phyloP scores from a whole-genome alignment of 2,888 invertebrate genomes.

The Shargacucullia verbasci region DNA sequence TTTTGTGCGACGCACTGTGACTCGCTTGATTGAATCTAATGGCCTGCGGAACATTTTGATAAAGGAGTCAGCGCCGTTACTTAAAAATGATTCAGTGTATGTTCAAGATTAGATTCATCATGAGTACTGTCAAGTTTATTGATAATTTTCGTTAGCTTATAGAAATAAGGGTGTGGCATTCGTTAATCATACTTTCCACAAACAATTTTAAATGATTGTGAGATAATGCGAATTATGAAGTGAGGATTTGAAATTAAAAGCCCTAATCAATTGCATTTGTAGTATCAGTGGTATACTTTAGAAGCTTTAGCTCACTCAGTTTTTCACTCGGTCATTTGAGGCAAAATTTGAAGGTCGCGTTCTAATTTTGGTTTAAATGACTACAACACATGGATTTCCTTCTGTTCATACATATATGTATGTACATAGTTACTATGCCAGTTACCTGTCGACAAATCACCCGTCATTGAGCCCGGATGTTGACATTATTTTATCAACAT shows the following conservation, averaged over 20 bases:
- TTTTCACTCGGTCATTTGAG: too few relatives aligned
- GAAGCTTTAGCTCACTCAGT: too few relatives aligned
- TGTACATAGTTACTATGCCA: too few relatives aligned
- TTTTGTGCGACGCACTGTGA: conserved; percentile 55
- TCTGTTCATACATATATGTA: too few relatives aligned
- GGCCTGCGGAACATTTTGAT: conserved; percentile 44
- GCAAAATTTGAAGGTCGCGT: too few relatives aligned
- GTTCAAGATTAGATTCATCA: conserved; percentile 32
- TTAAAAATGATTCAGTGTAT: conserved; percentile 15
- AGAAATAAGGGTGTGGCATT: conserved; percentile 24
- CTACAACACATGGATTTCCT: too few relatives aligned
- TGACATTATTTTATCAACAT: too few relatives aligned
- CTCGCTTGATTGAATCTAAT: conserved; percentile 55
- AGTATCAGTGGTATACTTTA: too few relatives aligned
- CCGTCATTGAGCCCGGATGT: too few relatives aligned
- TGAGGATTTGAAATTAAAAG: background rate
- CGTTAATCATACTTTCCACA: conserved; percentile 21
- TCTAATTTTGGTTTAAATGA: too few relatives aligned
- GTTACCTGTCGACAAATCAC: too few relatives aligned
- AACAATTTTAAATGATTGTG: conserved; percentile 1
- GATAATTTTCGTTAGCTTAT: conserved; percentile 22
- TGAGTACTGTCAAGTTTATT: conserved; percentile 15
- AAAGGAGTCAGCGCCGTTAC: conserved; percentile 20
- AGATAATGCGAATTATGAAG: background rate
- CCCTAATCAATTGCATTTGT: background rate